Conservation (phyloP, 1,140 invertebrate genomes). For the Stegodyphus mimosarum region DNA sequence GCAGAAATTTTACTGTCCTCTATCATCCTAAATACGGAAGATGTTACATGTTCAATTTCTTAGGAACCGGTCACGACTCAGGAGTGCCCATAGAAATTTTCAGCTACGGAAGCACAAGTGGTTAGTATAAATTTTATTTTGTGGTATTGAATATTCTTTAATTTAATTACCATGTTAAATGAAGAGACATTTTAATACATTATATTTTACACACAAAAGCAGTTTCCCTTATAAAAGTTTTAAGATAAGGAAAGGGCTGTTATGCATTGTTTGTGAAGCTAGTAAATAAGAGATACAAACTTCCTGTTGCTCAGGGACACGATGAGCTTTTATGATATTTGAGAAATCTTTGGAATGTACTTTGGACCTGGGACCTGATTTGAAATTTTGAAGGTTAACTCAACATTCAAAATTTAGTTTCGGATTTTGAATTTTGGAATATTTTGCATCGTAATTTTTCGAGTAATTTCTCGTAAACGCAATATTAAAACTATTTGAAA, state of each 20-base stretch:
- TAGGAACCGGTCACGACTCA: neutral
- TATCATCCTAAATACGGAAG: constrained; percentile 53
- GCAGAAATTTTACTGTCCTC: constrained; percentile 52
- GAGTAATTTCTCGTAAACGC: too few species aligned
- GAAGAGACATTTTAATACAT: neutral
- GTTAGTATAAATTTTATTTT: neutral
- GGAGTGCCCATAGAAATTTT: constrained; percentile 22
- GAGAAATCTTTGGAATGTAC: too few species aligned
- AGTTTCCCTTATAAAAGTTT: neutral
- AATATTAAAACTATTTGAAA: too few species aligned
- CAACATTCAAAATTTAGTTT: too few species aligned
- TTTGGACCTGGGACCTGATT: too few species aligned
- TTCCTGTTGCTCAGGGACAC: neutral
- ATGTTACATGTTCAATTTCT: constrained; percentile 56
- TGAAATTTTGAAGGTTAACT: too few species aligned
- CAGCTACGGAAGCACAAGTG: constrained; percentile 48
- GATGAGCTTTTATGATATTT: too few species aligned
- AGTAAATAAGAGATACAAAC: neutral
- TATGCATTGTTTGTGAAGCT: neutral
- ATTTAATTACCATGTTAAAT: neutral
- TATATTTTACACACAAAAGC: neutral
- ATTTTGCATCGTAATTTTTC: too few species aligned
- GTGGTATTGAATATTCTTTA: neutral
- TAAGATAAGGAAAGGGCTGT: neutral
- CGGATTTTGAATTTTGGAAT: too few species aligned